Percentiles rank a stretch among this genome's conserved stretches.
Evolutionary conservation across 1,140 invertebrate genomes (phyloP).

Genomic region (Ceratosolen fusciceps): DNA sequence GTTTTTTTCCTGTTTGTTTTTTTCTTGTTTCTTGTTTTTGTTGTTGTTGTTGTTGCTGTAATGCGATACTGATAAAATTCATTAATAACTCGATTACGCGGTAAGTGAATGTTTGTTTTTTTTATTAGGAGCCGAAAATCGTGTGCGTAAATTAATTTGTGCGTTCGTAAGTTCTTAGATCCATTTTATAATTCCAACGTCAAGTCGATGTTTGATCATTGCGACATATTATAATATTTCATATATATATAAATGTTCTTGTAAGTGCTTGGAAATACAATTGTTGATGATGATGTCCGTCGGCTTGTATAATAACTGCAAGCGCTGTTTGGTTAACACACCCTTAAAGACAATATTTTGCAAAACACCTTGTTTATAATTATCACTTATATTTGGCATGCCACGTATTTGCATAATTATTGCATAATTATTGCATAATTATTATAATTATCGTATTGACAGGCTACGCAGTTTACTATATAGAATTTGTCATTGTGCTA

Average conservation of each 20-base stretch:
- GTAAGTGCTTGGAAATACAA: slow-evolving; percentile 45
- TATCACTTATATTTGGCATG: slow-evolving; percentile 21
- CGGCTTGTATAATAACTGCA: slow-evolving; percentile 32
- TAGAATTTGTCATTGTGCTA: not conserved
- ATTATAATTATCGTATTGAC: slow-evolving; percentile 1
- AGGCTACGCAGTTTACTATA: slow-evolving; percentile 13
- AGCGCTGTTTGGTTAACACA: slow-evolving; percentile 20
- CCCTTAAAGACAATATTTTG: slow-evolving; percentile 26
- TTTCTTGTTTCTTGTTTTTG: too few relatives aligned
- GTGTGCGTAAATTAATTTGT: not conserved
- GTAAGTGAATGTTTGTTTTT: too few relatives aligned
- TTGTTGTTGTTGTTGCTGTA: too few relatives aligned
- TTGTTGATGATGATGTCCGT: slow-evolving; percentile 45
- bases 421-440: not conserved
- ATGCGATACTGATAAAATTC: too few relatives aligned
- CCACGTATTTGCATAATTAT: slow-evolving; percentile 11
- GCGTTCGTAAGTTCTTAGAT: slow-evolving; percentile 28
- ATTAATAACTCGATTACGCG: not conserved
- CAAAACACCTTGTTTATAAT: slow-evolving; percentile 1
- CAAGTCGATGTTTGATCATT: slow-evolving; percentile 37
- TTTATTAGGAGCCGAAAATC: too few relatives aligned
- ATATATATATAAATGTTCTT: slow-evolving; percentile 42
- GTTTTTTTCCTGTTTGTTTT: too few relatives aligned
- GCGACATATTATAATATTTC: slow-evolving; percentile 33
- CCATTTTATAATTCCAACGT: slow-evolving; percentile 35